phyloP scores from a whole-genome alignment of 1,140 invertebrate species.

The Drosophila serrata region DNA sequence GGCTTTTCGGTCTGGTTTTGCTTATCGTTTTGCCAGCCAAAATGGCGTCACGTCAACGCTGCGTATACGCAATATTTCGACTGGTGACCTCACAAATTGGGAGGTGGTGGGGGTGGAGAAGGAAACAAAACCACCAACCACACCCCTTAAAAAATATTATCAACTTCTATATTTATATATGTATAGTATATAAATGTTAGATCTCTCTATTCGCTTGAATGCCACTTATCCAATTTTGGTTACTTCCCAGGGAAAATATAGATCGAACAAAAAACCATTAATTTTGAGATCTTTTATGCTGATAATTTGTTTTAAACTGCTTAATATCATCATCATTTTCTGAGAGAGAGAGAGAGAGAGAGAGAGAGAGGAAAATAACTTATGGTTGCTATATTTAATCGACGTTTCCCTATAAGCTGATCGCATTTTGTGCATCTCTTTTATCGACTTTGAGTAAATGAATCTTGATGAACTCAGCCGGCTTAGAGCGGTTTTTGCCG shows the following conservation, averaged over 20 bases:
- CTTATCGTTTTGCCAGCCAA: conserved; percentile 53
- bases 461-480: conserved; percentile 48
- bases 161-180: not conserved
- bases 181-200: not conserved
- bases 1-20: conserved; percentile 4
- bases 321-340: conserved; percentile 22
- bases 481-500: conserved; percentile 28
- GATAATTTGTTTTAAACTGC: conserved; percentile 68
- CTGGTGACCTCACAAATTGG: conserved; percentile 65
- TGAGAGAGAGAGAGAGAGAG: too few species aligned
- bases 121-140: conserved; percentile 6
- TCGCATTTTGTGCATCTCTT: conserved; percentile 47
- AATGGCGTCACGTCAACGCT: conserved; percentile 57
- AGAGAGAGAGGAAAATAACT: conserved; percentile 31
- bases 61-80: conserved; percentile 78
- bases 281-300: conserved; percentile 61
- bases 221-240: conserved; percentile 72
- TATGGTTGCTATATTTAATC: conserved; percentile 48
- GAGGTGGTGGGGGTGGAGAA: conserved; percentile 7
- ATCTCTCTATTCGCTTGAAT: conserved; percentile 68
- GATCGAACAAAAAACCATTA: conserved; percentile 35
- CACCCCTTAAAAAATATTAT: conserved; percentile 29
- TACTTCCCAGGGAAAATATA: conserved; percentile 40
- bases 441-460: conserved; percentile 35
- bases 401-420: conserved; percentile 48